Evolutionary conservation across 1,140 invertebrate genomes (phyloP).

Genomic region (Adoxophyes honmai): DNA sequence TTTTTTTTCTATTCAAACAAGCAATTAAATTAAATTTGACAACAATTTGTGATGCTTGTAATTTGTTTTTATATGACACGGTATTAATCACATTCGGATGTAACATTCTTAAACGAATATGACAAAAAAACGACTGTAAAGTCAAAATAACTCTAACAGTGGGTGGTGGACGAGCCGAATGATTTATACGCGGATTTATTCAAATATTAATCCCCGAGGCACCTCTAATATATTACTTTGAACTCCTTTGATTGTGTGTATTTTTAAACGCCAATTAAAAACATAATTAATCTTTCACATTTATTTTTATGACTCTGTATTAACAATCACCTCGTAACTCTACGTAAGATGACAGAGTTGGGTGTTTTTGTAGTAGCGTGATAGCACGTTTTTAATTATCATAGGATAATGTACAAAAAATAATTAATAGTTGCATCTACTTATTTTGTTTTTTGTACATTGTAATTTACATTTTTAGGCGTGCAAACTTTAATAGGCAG

Average conservation of each 20-base stretch:
- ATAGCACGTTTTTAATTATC: too few species aligned
- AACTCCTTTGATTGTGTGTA: constrained; percentile 1
- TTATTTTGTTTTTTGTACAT: too few species aligned
- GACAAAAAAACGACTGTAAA: constrained; percentile 29
- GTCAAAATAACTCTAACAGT: constrained; percentile 33
- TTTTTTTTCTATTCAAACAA: constrained; percentile 11
- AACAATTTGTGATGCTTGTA: constrained; percentile 15
- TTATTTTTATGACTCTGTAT: constrained; percentile 8
- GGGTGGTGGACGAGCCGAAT: constrained; percentile 33
- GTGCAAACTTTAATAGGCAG: too few species aligned
- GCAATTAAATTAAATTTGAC: constrained; percentile 13
- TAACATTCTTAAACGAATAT: constrained; percentile 17
- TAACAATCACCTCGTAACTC: constrained; percentile 17
- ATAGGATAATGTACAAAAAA: too few species aligned
- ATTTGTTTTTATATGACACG: constrained; percentile 9
- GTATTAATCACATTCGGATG: constrained; percentile 10
- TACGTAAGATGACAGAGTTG: background rate
- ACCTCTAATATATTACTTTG: constrained; percentile 14
- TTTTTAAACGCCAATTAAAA: constrained; percentile 16
- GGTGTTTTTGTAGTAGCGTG: too few species aligned
- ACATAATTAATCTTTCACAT: constrained; percentile 12
- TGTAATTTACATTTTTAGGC: too few species aligned
- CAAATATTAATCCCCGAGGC: constrained; percentile 30
- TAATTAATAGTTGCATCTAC: too few species aligned
- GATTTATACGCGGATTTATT: constrained; percentile 39